Evolutionary conservation across 1,140 invertebrate genomes (phyloP).

Genomic region (Aradophagus sp.): DNA sequence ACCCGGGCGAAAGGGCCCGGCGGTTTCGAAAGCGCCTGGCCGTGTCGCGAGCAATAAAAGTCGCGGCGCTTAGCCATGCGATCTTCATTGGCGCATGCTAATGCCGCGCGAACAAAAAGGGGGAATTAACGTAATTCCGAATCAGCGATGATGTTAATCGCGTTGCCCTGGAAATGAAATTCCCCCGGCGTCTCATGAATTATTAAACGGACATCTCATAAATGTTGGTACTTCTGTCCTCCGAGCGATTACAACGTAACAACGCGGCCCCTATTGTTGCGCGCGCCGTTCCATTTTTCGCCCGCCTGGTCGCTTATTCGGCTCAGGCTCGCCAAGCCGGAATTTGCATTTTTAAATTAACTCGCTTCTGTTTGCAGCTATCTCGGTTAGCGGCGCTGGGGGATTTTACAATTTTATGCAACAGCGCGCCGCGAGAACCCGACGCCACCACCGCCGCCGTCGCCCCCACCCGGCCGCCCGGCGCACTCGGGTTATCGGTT

Average conservation of each 20-base stretch:
- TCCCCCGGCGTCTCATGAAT: conserved; percentile 49
- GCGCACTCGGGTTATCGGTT: conserved; percentile 57
- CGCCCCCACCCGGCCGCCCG: no score
- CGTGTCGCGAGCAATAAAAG: conserved; percentile 15
- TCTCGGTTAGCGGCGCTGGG: conserved; percentile 64
- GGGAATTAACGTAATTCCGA: conserved; percentile 51
- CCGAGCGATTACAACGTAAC: conserved; percentile 57
- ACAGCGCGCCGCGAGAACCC: conserved; percentile 60
- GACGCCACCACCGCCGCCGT: no score
- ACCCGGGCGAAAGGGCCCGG: not conserved
- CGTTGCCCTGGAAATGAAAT: conserved; percentile 49
- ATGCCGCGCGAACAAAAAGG: conserved; percentile 28
- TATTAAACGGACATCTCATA: conserved; percentile 57
- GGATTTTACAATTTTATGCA: conserved; percentile 74
- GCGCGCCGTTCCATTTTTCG: conserved; percentile 44
- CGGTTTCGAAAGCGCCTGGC: not conserved
- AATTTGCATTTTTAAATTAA: conserved; percentile 77
- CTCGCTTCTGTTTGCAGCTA: conserved; percentile 74
- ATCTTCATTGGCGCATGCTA: conserved; percentile 34
- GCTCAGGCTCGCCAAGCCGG: conserved; percentile 54
- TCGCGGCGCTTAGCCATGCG: not conserved
- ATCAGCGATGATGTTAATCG: conserved; percentile 55
- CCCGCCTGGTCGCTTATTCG: conserved; percentile 20
- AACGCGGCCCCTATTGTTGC: conserved; percentile 45
- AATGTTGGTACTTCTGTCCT: conserved; percentile 59